Base-by-base conservation (phyloP, 2,888 invertebrate genomes). In the Troilus luridus region DNA sequence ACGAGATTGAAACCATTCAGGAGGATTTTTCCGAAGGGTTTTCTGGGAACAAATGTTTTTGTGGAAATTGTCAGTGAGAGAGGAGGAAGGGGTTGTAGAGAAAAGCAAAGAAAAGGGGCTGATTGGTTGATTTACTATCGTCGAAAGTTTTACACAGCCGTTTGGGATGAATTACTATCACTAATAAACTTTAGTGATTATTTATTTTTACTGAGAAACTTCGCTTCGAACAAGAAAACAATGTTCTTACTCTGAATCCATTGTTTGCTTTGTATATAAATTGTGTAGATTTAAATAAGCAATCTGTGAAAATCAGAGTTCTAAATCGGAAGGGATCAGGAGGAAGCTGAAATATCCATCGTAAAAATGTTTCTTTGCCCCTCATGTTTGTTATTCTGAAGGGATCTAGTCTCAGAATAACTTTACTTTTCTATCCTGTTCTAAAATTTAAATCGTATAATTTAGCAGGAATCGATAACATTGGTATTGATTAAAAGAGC, bases 121-220 rank as follows among this genome's bases (percentile, higher is more conserved):
- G 72, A 77, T 77, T 77, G 72, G 27, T 77, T 77, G 72, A 77
- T 77, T 77, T 77, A 77, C 27, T 77, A 27, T 77, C 27, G 17
- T 41, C 41, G 14, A 77, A 77, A 77, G 27, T 77, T 77, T 77
- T 77, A 17, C 41, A 77, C 72, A 17, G 3, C 41, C 19, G 8
- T 77, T 77, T 77, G 72, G 12, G 72, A 27, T 77, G 72, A 77
- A 77, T 41, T 77, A 77, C 72, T 27, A 77, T 17, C 72, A 12
- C 72, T 77, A 77, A 77, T 77, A 27, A 77, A 77, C 72, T 77
- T 41, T 77, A 77, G 72, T 77, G 27, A 41, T 77, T 41, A 17
- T 77, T 77, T 77, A 77, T 77, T 77, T 77, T 77, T 77, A 77
- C 72, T 19, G 72, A 19, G 41, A 27, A 77, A 77, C 72, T 27